Conservation (phyloP, 2,797 vertebrate genomes). For the Calcarius lapponicus region DNA sequence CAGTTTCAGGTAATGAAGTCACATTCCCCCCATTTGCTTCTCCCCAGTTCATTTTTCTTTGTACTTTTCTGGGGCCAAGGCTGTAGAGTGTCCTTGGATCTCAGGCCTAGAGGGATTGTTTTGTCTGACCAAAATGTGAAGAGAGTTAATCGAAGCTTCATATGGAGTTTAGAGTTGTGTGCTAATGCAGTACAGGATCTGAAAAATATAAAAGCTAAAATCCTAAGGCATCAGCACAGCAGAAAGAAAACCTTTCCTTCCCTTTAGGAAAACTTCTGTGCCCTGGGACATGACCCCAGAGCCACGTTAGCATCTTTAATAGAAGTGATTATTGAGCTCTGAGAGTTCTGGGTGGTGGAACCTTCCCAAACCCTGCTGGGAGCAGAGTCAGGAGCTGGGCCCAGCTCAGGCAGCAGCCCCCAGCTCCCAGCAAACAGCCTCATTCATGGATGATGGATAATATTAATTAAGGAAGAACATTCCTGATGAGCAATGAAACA, state of each 20-base stretch:
- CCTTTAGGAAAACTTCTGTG: background rate
- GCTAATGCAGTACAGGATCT: background rate
- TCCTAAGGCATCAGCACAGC: background rate
- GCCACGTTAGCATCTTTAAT: background rate
- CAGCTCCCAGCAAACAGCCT: background rate
- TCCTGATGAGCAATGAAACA: background rate
- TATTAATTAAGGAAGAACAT: background rate
- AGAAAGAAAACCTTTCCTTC: background rate
- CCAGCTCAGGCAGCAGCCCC: background rate
- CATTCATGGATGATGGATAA: background rate
- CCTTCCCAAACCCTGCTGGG: background rate
- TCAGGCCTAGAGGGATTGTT: background rate
- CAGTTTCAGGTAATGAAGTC: background rate
- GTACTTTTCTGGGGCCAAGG: accelerated
- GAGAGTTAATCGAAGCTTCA: background rate
- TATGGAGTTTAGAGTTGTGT: background rate
- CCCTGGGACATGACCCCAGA: background rate
- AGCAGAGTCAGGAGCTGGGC: background rate
- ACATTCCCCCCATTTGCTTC: background rate
- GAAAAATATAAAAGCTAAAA: background rate
- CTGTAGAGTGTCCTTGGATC: background rate
- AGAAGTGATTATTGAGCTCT: background rate
- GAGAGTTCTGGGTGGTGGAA: background rate
- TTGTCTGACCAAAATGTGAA: background rate
- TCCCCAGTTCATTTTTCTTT: background rate